phyloP scores from a whole-genome alignment of 2,113 vertebrate species.

The Egretta garzetta region DNA sequence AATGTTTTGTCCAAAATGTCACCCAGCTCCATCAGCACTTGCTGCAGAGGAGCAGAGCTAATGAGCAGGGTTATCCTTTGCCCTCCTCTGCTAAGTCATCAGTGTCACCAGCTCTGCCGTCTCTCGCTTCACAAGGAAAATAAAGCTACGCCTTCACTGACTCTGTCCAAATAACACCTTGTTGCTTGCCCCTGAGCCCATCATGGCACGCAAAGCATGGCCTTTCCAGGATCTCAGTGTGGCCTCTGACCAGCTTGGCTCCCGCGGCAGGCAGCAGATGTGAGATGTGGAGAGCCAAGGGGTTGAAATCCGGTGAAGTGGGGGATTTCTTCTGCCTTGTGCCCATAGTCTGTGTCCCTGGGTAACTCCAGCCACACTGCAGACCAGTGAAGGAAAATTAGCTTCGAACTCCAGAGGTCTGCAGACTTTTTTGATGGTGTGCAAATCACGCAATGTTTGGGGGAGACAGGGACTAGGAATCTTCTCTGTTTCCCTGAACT shows the following conservation, averaged over 20 bases:
- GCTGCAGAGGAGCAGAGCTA: not conserved
- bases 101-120: not conserved
- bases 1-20: not conserved
- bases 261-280: not conserved
- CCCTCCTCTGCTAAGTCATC: not conserved
- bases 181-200: not conserved
- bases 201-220: not conserved
- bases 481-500: not conserved
- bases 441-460: not conserved
- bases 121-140: not conserved
- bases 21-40: not conserved
- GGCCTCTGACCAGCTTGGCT: not conserved
- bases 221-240: not conserved
- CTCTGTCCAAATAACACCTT: not conserved
- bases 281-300: not conserved
- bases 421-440: not conserved
- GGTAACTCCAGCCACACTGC: not conserved
- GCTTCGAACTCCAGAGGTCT: not conserved
- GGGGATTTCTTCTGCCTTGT: not conserved
- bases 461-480: not conserved
- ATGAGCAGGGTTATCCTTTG: not conserved
- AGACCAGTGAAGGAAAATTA: not conserved
- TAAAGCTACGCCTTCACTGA: not conserved
- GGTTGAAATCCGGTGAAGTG: not conserved
- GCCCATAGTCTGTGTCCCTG: not conserved